A percentile compares a stretch with the other conserved stretches of the same genome.
Evolutionary conservation across 2,797 vertebrate species (phyloP).

Genomic region (Jordanella pulchra): DNA sequence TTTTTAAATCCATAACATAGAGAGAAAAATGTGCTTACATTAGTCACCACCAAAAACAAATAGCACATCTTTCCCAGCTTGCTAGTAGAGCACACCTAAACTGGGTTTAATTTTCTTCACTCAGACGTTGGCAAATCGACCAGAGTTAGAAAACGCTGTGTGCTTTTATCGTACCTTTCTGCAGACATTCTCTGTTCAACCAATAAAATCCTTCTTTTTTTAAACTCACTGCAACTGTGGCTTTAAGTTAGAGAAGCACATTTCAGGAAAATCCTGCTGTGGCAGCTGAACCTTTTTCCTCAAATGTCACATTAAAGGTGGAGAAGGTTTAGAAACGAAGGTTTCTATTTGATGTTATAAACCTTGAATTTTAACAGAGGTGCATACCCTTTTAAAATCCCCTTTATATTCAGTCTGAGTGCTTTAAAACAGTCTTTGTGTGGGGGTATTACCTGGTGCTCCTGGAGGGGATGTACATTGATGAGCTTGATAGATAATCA

Average conservation of each 20-base stretch:
- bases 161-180: neutral
- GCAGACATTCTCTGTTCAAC: too few relatives aligned
- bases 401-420: neutral
- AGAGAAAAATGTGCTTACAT: neutral
- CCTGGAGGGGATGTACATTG: conserved; percentile 65
- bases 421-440: neutral
- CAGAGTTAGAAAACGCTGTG: neutral
- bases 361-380: neutral
- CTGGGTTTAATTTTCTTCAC: neutral
- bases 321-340: neutral
- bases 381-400: neutral
- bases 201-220: neutral
- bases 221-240: neutral
- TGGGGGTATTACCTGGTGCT: conserved; percentile 70
- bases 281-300: neutral
- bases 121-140: neutral
- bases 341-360: neutral
- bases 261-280: neutral
- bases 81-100: neutral
- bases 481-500: conserved; percentile 63
- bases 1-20: neutral
- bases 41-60: neutral
- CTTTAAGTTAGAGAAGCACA: neutral
- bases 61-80: neutral
- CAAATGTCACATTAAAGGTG: conserved; percentile 1